These are phyloP conservation scores for Trisateles emortualis DNA, from an alignment of 2,888 invertebrate genomes.

Conservation along the genomic window DNA sequence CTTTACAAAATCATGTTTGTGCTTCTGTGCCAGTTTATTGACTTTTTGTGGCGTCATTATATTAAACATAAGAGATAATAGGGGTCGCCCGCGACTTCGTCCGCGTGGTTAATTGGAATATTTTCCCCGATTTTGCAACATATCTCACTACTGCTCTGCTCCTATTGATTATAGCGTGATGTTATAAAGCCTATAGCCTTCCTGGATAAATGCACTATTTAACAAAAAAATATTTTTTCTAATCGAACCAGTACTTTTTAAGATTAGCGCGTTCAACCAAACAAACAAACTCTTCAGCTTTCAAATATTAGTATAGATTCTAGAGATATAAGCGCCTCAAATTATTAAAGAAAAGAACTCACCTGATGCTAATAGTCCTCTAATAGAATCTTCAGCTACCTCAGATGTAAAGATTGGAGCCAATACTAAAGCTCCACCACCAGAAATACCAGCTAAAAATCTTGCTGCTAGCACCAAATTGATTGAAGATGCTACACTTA, in stretches of 20 bases:
- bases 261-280: no score
- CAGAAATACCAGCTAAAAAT: slow-evolving; percentile 87
- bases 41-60: no score
- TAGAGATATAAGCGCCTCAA: not conserved
- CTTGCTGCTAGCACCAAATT: slow-evolving; percentile 80
- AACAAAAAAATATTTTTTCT: no score
- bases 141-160: no score
- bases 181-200: no score
- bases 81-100: no score
- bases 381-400: slow-evolving; percentile 84
- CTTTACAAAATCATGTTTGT: not conserved
- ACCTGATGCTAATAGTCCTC: slow-evolving; percentile 76
- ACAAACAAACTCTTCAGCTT: not conserved
- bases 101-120: no score
- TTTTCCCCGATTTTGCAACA: no score
- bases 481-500: slow-evolving; percentile 77
- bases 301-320: not conserved
- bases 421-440: slow-evolving; percentile 84
- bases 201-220: no score
- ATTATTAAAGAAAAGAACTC: not conserved
- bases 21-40: not conserved
- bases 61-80: no score
- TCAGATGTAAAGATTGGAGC: slow-evolving; percentile 89
- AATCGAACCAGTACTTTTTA: no score
- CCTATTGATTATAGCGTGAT: no score